Percentiles rank a stretch among this genome's conserved stretches.
These are phyloP conservation scores for Philereme transversata DNA, from an alignment of 2,888 invertebrate species.

Conservation along the genomic window DNA sequence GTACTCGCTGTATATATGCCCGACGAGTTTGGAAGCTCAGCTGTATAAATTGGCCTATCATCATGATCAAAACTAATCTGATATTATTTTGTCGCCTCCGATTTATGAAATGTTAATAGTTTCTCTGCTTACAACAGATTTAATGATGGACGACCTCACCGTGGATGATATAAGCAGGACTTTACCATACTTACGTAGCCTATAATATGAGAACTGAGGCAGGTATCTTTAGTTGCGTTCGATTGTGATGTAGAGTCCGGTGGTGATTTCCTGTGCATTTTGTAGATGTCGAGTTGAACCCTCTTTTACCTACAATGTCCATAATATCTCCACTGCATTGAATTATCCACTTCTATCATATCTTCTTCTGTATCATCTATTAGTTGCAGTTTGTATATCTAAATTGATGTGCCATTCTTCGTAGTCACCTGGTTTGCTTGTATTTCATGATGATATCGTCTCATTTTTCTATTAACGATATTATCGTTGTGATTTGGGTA, in stretches of 20 bases:
- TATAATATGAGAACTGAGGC: slow-evolving; percentile 65
- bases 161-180: slow-evolving; percentile 77
- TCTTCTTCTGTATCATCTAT: slow-evolving; percentile 22
- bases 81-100: slow-evolving; percentile 32
- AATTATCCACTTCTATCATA: slow-evolving; percentile 13
- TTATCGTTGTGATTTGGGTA: slow-evolving; percentile 5
- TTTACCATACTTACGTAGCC: slow-evolving; percentile 79
- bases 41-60: slow-evolving; percentile 69
- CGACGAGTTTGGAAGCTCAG: slow-evolving; percentile 55
- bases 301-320: slow-evolving; percentile 17
- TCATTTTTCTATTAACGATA: slow-evolving; percentile 14
- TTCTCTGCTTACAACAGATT: slow-evolving; percentile 73
- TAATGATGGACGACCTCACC: slow-evolving; percentile 79
- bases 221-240: slow-evolving; percentile 54
- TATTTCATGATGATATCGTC: slow-evolving; percentile 20
- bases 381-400: slow-evolving; percentile 12
- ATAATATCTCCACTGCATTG: slow-evolving; percentile 17
- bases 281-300: slow-evolving; percentile 26
- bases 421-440: slow-evolving; percentile 14
- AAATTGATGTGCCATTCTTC: slow-evolving; percentile 13
- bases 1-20: slow-evolving; percentile 67
- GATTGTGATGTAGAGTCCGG: slow-evolving; percentile 36
- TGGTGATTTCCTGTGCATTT: slow-evolving; percentile 28
- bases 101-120: slow-evolving; percentile 42
- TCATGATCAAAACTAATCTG: slow-evolving; percentile 47